Base-by-base conservation (phyloP, 2,797 vertebrate species). In the Antrozous pallidus region DNA sequence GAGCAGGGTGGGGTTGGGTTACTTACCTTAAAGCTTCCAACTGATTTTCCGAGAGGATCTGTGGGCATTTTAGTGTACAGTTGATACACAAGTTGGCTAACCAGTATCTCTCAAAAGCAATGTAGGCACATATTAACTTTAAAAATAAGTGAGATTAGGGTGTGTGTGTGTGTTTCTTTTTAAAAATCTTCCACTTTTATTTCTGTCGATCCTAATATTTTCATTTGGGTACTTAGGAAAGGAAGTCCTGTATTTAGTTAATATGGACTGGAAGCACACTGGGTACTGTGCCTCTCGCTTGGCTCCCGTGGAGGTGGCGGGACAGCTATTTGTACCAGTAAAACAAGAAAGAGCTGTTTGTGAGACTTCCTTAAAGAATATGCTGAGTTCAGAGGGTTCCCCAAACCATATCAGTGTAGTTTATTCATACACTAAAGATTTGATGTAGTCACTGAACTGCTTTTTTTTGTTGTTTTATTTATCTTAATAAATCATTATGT, bases 391-490 rank as follows among this genome's bases (percentile, higher is more conserved):
- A 92, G 58, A 61, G 61, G 56, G 63, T 70, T 56, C 80, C 61
- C 42, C 33, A 83, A 26, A 84, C 93, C 80, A 91, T 69, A 70
- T 95, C 80, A 87, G 3, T 61, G 9, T 88, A 33, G 61, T 92
- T 93, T 74, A 93, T 88, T 63, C 56, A 83, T 77, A 69, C 80
- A 67, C 33, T 73, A 56, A 91, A 82, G 18, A 91, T 42, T 87
- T 85, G 42, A 61, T 94, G 18, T 80, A 81, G 89, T 94, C 82
- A 54, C 36, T 94, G 63, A 85, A 70, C 67, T 93, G 74, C 69
- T 94, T 95, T 96, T 94, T 95, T 96, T 94, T 89, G 70, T 73
- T 94, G 86, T 78, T 91, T 95, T 54, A 90, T 56, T 88, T 95
- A 91, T 77, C 56, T 91, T 91, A 94, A 36, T 93, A 91, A 94